Percentiles rank a stretch among this genome's conserved stretches.
Evolutionary conservation across 2,888 invertebrate genomes (phyloP).

Genomic region (Eilema caniola): DNA sequence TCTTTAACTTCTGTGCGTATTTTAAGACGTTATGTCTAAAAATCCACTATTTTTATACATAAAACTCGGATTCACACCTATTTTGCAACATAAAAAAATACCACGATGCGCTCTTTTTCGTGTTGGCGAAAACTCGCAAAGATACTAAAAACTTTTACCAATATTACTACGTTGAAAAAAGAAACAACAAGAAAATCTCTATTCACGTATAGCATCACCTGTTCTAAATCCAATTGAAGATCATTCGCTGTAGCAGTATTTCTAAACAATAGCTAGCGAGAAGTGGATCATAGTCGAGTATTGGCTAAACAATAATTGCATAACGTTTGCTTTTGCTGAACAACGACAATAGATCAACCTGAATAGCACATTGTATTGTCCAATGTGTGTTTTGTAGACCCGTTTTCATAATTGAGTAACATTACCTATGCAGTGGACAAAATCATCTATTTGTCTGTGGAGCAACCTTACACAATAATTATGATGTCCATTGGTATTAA

Average conservation of each 20-base stretch:
- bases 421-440: neutral
- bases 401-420: neutral
- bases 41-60: no score
- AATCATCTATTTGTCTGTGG: neutral
- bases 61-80: no score
- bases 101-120: no score
- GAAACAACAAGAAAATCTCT: neutral
- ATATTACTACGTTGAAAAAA: neutral
- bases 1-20: no score
- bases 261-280: neutral
- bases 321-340: neutral
- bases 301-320: slow-evolving; percentile 1
- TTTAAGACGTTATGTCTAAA: no score
- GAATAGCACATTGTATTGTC: neutral
- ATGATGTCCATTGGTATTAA: neutral
- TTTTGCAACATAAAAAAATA: no score
- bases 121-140: no score
- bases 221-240: neutral
- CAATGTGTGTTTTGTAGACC: slow-evolving; percentile 6
- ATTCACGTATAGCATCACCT: neutral
- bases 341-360: slow-evolving; percentile 4
- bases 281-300: slow-evolving; percentile 3
- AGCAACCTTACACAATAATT: neutral
- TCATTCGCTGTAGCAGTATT: neutral
- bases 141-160: neutral